Conservation (phyloP, 2,888 invertebrate species). For the Marronus borbonicus region DNA sequence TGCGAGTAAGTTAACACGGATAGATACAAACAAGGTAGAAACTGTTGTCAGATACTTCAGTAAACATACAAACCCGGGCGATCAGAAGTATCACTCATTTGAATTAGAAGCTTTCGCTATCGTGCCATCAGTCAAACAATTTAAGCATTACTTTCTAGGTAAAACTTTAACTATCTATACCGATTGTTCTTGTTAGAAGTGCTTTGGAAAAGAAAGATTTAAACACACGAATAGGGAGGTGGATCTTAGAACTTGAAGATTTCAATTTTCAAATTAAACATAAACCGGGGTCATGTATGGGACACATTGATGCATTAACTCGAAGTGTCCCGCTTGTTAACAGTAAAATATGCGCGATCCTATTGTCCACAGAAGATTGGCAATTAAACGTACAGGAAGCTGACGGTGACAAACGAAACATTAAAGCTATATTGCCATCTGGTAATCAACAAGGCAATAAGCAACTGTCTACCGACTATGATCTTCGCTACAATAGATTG, state of each 20-base stretch:
- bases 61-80: background rate
- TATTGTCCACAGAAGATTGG: background rate
- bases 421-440: background rate
- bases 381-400: background rate
- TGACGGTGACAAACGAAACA: background rate
- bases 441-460: background rate
- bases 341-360: background rate
- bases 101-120: background rate
- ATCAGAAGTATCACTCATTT: background rate
- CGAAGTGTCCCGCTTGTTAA: background rate
- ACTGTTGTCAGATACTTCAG: background rate
- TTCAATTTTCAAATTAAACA: background rate
- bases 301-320: background rate
- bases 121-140: background rate
- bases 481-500: background rate
- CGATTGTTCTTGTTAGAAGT: background rate
- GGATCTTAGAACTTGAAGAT: background rate
- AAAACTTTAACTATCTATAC: background rate
- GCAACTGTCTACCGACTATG: background rate
- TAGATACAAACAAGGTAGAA: background rate
- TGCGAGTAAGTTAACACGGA: background rate
- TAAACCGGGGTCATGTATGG: background rate
- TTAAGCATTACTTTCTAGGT: background rate
- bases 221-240: background rate
- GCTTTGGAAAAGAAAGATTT: background rate